These are phyloP conservation scores for Hemicordylus capensis DNA, from an alignment of 2,113 vertebrate species.

Conservation along the genomic window DNA sequence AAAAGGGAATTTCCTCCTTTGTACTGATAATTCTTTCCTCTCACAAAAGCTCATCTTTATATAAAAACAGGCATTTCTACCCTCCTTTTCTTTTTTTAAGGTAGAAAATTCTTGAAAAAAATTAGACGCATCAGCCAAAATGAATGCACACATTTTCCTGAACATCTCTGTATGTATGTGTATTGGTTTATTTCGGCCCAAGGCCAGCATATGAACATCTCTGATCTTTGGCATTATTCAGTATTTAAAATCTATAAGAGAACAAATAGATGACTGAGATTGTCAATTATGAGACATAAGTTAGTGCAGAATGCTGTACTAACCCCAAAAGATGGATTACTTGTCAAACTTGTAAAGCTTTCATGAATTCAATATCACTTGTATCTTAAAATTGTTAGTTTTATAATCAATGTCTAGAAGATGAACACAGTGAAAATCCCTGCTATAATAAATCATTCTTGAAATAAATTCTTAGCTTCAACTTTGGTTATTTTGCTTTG, in stretches of 20 bases:
- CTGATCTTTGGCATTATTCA: conserved; percentile 66
- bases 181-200: too few relatives aligned
- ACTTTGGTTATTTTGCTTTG: not conserved
- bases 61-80: conserved; percentile 34
- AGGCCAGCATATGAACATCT: too few relatives aligned
- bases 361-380: conserved; percentile 68
- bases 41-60: not conserved
- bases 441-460: conserved; percentile 63
- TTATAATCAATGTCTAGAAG: conserved; percentile 64
- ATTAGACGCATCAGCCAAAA: conserved; percentile 44
- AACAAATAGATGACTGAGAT: conserved; percentile 78
- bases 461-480: conserved; percentile 42
- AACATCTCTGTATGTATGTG: conserved; percentile 49
- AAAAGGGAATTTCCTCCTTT: conserved; percentile 1
- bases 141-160: conserved; percentile 56
- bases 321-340: conserved; percentile 79
- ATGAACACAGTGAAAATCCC: conserved; percentile 49
- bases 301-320: conserved; percentile 65
- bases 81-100: conserved; percentile 41
- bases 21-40: conserved; percentile 17
- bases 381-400: conserved; percentile 74
- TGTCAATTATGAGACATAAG: conserved; percentile 81
- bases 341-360: conserved; percentile 78
- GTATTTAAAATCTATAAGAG: conserved; percentile 73
- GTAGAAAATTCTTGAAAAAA: conserved; percentile 44